These are phyloP conservation scores for Timema podura DNA, from an alignment of 2,888 invertebrate species.

Conservation along the genomic window DNA sequence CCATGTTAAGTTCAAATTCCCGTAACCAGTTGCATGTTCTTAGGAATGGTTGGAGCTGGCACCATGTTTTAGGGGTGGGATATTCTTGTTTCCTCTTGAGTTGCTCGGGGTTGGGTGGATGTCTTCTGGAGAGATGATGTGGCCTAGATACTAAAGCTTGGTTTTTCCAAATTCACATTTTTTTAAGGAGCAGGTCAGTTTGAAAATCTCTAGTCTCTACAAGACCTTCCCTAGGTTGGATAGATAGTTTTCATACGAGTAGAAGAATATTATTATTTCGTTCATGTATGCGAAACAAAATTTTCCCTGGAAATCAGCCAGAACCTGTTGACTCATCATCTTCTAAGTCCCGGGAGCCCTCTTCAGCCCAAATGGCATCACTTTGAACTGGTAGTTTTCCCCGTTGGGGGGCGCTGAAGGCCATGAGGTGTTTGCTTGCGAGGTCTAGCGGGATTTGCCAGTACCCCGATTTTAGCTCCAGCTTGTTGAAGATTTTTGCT, in stretches of 20 bases:
- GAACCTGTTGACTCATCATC: constrained; percentile 40
- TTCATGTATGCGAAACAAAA: constrained; percentile 35
- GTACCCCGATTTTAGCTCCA: too few species aligned
- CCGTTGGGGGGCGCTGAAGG: not conserved
- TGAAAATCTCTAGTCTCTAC: not conserved
- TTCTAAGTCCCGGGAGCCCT: constrained; percentile 44
- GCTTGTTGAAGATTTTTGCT: too few species aligned
- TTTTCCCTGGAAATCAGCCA: constrained; percentile 34
- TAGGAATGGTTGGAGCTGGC: too few species aligned
- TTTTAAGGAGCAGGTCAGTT: not conserved
- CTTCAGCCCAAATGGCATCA: constrained; percentile 43
- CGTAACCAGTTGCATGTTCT: not conserved
- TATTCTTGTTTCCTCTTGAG: too few species aligned
- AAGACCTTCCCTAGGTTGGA: not conserved
- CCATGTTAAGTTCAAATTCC: not conserved
- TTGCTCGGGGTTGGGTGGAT: constrained; percentile 19
- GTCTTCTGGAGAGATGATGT: constrained; percentile 5
- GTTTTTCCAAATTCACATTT: constrained; percentile 5
- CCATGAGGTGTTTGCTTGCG: not conserved
- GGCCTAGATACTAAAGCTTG: constrained; percentile 18
- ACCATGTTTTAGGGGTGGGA: too few species aligned
- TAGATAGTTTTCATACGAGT: constrained; percentile 12
- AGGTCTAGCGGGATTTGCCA: not conserved
- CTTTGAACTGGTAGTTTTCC: constrained; percentile 29
- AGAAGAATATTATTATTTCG: constrained; percentile 28